Conservation (phyloP, 37 sponge, comb jelly and placozoan species). For the Eunapius fragilis region DNA sequence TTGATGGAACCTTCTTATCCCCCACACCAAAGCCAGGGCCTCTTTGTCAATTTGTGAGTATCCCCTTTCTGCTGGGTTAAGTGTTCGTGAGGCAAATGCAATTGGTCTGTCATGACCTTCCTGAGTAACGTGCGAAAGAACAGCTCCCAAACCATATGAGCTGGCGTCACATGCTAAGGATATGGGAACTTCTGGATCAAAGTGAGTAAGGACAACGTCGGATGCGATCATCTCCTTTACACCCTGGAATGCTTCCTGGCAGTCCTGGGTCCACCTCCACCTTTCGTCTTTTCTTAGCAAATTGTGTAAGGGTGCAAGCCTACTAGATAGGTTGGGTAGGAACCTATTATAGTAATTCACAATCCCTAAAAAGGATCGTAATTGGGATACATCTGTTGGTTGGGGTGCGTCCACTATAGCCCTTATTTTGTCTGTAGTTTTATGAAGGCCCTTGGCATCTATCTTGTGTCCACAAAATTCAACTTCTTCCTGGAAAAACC, state of each 20-base stretch:
- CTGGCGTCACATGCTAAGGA: conserved; percentile 41
- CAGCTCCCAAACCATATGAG: conserved; percentile 50
- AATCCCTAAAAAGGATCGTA: not conserved
- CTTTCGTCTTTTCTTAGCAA: not conserved
- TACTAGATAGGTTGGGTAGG: not conserved
- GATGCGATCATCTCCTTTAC: conserved; percentile 4
- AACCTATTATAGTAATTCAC: conserved; percentile 9
- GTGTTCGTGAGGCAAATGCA: conserved; percentile 62
- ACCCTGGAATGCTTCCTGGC: conserved; percentile 2
- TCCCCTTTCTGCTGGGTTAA: conserved; percentile 40
- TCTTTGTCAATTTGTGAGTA: conserved; percentile 70
- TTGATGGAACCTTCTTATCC: conserved; percentile 50
- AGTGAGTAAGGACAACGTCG: conserved; percentile 17
- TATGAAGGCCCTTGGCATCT: not conserved
- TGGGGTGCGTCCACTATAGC: not conserved
- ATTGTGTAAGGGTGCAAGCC: not conserved
- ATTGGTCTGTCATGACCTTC: conserved; percentile 53
- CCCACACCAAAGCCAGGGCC: conserved; percentile 41
- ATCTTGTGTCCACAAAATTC: conserved; percentile 1
- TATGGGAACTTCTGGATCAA: conserved; percentile 15
- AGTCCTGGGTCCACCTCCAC: not conserved
- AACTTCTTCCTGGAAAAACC: conserved; percentile 1
- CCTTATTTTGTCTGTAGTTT: conserved; percentile 1
- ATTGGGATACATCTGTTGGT: conserved; percentile 7
- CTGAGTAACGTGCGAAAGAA: conserved; percentile 45